These are phyloP conservation scores for Noctua pronuba DNA, from an alignment of 2,888 invertebrate genomes.

Conservation along the genomic window DNA sequence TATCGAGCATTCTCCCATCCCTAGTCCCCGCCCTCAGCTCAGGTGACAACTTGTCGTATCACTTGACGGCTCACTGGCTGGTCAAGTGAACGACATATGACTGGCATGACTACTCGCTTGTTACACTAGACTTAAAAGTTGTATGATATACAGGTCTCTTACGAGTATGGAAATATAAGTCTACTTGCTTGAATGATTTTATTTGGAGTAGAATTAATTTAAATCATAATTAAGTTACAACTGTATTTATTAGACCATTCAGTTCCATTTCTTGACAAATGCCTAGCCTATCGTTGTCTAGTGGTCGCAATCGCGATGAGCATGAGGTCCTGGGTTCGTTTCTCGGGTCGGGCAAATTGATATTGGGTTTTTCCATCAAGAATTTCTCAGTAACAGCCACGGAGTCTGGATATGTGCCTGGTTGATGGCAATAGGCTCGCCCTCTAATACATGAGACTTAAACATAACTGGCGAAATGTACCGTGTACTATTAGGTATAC, in stretches of 20 bases:
- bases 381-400: too few species aligned
- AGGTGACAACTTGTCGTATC: constrained; percentile 65
- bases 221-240: background rate
- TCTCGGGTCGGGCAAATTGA: too few species aligned
- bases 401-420: too few species aligned
- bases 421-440: too few species aligned
- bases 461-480: too few species aligned
- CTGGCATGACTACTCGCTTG: constrained; percentile 19
- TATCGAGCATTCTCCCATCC: background rate
- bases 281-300: too few species aligned
- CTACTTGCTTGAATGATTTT: constrained; percentile 20
- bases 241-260: background rate
- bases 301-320: too few species aligned
- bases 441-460: too few species aligned
- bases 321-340: too few species aligned
- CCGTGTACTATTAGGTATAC: too few species aligned
- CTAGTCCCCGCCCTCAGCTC: constrained; percentile 44
- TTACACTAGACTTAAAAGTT: constrained; percentile 14
- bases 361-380: too few species aligned
- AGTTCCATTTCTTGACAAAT: background rate
- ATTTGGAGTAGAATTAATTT: constrained; percentile 4
- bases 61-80: constrained; percentile 20
- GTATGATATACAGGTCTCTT: constrained; percentile 12
- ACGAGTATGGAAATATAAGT: background rate
- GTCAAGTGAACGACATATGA: constrained; percentile 43